phyloP scores from a whole-genome alignment of 2,888 invertebrate species.

The Agrochola circellaris region DNA sequence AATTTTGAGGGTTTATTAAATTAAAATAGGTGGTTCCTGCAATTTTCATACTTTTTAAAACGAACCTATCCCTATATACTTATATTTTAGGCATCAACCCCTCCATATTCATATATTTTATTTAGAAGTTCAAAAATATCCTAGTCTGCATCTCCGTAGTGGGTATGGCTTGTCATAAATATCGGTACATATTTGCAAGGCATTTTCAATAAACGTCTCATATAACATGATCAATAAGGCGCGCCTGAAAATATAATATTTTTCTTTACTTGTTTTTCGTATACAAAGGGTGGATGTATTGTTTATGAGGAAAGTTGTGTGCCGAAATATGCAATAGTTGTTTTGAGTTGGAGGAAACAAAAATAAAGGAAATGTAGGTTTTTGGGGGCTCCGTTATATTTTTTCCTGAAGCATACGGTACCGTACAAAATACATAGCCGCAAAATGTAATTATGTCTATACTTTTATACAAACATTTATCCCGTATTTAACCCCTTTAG shows the following conservation, averaged over 20 bases:
- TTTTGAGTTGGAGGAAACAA: constrained; percentile 11
- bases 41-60: neutral
- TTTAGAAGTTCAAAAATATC: neutral
- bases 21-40: neutral
- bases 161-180: constrained; percentile 46
- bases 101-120: neutral
- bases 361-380: neutral
- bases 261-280: constrained; percentile 47
- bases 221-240: constrained; percentile 53
- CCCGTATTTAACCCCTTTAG: no score
- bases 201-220: constrained; percentile 62
- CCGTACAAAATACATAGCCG: neutral
- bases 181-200: constrained; percentile 56
- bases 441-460: neutral
- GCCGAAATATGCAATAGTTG: constrained; percentile 20
- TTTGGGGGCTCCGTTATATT: neutral
- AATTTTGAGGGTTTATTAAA: no score
- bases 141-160: neutral
- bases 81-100: neutral
- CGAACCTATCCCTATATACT: neutral
- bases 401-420: neutral
- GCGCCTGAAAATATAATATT: constrained; percentile 45
- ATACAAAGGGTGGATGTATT: constrained; percentile 20
- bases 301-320: constrained; percentile 46
- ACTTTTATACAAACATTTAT: neutral